Base-by-base conservation (phyloP, 2,797 vertebrate genomes). In the Cossypha polioptera region DNA sequence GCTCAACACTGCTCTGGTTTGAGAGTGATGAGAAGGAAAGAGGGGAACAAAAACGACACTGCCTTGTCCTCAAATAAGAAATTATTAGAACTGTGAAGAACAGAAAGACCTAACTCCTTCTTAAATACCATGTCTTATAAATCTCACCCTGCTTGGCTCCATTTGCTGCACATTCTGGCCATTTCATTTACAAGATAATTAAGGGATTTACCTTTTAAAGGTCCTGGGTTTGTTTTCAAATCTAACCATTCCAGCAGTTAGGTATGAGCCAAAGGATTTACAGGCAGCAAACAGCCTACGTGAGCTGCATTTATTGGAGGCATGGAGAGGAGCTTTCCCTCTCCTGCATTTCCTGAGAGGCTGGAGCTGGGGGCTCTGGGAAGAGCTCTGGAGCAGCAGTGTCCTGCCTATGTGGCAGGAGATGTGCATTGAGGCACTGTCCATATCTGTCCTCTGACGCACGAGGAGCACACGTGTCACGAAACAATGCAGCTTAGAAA, bases 141-240 rank as follows among this genome's bases (percentile, higher is more conserved):
- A 38, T 75, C 48, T 72, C 4, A 0, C 77, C 54, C 48, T 81
- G 43, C 81, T 80, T 77, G 63, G 45, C 55, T 25, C 9, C 66
- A n/a, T 55, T 50, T 80, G 69, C 76, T 90, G 77, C 40, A 33
- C 4, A 0, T 92, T 83, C 75, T 66, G 62, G 73, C 5, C 15
- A 25, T 92, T 92, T 91, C 68, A 83, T 97, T 95, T 93, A 48
- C 50, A 87, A 87, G 75, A 74, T 92, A 93, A 91, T 95, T 62
- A 94, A 68, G 68, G 91, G 89, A 96, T 96, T 96, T 96, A 91
- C 79, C 84, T 91, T 94, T 84, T 84, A 86, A 90, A 95, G 90
- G 88, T 88, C 87, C 51, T 63, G 65, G 26, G 86, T 92, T 94
- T 95, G 61, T 91, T 94, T 96, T 95, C 65, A 58, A 5, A 83